These are phyloP conservation scores for Ecliptopera silaceata DNA, from an alignment of 2,888 invertebrate species.

Conservation along the genomic window DNA sequence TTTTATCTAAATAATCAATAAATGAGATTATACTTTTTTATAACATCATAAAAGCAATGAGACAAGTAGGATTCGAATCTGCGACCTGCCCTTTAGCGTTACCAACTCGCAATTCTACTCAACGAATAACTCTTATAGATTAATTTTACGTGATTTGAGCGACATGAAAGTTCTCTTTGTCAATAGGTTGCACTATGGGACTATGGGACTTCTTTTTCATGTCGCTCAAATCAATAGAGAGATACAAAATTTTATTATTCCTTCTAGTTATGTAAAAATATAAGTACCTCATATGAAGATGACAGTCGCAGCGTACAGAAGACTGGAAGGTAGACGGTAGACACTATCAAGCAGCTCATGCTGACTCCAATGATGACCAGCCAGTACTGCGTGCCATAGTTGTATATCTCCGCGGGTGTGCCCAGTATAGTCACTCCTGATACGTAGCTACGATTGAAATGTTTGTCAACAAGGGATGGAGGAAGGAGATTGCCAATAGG, in stretches of 20 bases:
- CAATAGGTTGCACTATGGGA: too few species aligned
- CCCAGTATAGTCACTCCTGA: slow-evolving; percentile 95
- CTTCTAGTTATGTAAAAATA: too few species aligned
- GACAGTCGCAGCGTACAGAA: slow-evolving; percentile 89
- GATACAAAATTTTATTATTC: too few species aligned
- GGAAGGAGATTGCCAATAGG: slow-evolving; percentile 17
- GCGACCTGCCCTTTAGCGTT: too few species aligned
- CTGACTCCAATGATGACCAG: slow-evolving; percentile 88
- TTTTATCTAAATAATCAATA: background rate
- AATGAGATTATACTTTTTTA: background rate
- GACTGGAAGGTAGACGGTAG: slow-evolving; percentile 90
- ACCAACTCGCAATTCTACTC: too few species aligned
- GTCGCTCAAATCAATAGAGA: too few species aligned
- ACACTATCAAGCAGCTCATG: slow-evolving; percentile 86
- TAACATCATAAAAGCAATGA: too few species aligned
- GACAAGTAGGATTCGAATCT: too few species aligned
- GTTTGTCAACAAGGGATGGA: slow-evolving; percentile 24
- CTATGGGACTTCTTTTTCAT: too few species aligned
- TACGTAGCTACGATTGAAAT: slow-evolving; percentile 85
- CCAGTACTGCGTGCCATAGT: slow-evolving; percentile 93
- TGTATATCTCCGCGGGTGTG: slow-evolving; percentile 93
- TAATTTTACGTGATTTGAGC: too few species aligned
- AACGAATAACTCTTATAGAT: too few species aligned
- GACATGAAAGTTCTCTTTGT: too few species aligned
- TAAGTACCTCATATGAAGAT: slow-evolving; percentile 91